phyloP scores from a whole-genome alignment of 2,113 vertebrate genomes.

The Chlorodrepanis virens region DNA sequence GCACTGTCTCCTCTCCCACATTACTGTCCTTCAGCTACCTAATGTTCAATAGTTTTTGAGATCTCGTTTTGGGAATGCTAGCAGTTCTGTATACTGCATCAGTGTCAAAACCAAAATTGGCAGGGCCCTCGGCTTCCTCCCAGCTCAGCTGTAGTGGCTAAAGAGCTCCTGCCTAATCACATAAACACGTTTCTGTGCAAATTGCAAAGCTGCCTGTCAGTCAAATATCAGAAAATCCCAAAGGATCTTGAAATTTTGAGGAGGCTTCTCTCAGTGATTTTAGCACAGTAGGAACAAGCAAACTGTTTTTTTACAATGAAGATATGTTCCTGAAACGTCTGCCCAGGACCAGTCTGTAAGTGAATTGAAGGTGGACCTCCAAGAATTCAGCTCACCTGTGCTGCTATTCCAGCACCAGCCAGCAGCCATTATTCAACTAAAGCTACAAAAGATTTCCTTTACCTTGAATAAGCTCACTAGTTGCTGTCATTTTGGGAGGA shows the following conservation, averaged over 20 bases:
- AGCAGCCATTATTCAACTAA: background rate
- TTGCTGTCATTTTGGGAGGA: background rate
- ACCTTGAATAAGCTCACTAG: background rate
- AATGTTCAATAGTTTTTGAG: background rate
- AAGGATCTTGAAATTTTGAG: background rate
- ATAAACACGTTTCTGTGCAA: background rate
- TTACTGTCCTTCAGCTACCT: background rate
- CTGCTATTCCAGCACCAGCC: background rate
- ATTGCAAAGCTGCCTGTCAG: background rate
- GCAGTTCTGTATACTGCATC: background rate
- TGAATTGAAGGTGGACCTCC: background rate
- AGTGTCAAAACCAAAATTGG: background rate
- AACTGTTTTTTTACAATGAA: background rate
- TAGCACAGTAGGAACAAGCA: background rate
- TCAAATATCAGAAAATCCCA: background rate
- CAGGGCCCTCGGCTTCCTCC: background rate
- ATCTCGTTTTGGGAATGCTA: constrained; percentile 11
- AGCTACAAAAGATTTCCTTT: background rate
- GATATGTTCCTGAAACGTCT: background rate
- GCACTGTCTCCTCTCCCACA: background rate
- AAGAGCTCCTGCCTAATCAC: background rate
- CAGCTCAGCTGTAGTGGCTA: background rate
- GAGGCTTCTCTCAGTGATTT: background rate
- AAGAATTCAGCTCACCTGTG: background rate
- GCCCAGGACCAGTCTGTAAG: background rate